phyloP scores from a whole-genome alignment of 2,797 vertebrate species.

The Hyperoplus immaculatus region DNA sequence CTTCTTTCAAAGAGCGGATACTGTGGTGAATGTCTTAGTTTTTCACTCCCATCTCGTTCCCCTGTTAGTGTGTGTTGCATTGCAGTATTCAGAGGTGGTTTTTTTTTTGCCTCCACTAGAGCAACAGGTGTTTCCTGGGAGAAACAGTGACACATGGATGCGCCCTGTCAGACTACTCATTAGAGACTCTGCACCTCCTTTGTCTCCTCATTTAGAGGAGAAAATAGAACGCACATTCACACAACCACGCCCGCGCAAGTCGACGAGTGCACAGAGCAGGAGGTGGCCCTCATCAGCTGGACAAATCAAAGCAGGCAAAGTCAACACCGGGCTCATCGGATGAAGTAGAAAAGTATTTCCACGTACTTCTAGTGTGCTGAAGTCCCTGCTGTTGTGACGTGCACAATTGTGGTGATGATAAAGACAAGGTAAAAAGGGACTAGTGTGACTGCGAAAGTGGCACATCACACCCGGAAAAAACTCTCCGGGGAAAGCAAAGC shows the following conservation, averaged over 20 bases:
- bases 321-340: conserved; percentile 38
- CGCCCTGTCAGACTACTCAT: conserved; percentile 69
- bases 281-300: conserved; percentile 61
- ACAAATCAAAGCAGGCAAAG: conserved; percentile 60
- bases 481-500: conserved; percentile 38
- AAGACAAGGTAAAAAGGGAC: conserved; percentile 34
- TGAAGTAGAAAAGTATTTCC: conserved; percentile 6
- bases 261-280: conserved; percentile 42
- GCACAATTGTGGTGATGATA: not conserved
- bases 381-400: not conserved
- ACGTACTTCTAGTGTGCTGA: not conserved
- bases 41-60: not conserved
- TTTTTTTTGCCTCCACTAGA: conserved; percentile 35
- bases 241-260: not conserved
- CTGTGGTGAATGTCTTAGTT: not conserved
- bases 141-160: conserved; percentile 70
- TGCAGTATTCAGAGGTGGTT: conserved; percentile 15
- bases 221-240: conserved; percentile 9
- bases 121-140: conserved; percentile 72
- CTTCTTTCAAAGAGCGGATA: not conserved
- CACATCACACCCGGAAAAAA: not conserved
- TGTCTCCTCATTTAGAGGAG: conserved; percentile 67
- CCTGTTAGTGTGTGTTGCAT: conserved; percentile 33
- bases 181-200: conserved; percentile 63
- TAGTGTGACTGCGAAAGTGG: conserved; percentile 23